Conservation (phyloP, 2,113 vertebrate species). For the Crotalus tigris region DNA sequence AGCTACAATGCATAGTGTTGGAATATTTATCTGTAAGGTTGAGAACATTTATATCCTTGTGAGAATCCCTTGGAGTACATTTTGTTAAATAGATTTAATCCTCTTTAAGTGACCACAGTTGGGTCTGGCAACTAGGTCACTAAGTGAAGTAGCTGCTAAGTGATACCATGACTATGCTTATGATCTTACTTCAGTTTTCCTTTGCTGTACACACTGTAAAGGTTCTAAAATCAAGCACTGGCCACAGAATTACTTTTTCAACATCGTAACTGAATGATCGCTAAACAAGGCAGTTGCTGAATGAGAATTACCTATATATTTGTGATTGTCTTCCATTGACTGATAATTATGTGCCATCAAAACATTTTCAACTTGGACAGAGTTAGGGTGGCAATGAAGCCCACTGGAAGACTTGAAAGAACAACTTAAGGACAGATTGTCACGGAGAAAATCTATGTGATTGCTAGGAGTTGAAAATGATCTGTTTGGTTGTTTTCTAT, state of each 20-base stretch:
- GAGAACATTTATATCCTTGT: neutral
- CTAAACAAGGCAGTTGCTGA: neutral
- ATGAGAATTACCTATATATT: neutral
- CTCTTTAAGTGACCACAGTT: neutral
- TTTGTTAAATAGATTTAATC: neutral
- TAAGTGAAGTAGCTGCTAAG: neutral
- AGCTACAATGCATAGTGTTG: neutral
- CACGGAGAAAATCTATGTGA: too few relatives aligned
- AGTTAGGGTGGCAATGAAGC: too few relatives aligned
- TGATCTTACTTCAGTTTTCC: neutral
- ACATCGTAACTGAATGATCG: neutral
- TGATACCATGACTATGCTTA: neutral
- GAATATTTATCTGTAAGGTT: neutral
- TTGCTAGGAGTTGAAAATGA: too few relatives aligned
- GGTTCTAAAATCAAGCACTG: neutral
- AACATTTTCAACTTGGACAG: neutral
- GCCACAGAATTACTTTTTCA: neutral
- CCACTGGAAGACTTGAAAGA: too few relatives aligned
- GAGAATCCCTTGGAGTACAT: neutral
- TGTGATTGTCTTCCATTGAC: neutral
- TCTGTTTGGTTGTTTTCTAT: neutral
- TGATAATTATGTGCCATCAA: neutral
- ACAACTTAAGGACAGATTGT: too few relatives aligned
- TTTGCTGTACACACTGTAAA: neutral
- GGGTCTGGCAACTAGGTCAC: neutral